phyloP scores from a whole-genome alignment of 1,140 invertebrate genomes.

The Telenomus remus region DNA sequence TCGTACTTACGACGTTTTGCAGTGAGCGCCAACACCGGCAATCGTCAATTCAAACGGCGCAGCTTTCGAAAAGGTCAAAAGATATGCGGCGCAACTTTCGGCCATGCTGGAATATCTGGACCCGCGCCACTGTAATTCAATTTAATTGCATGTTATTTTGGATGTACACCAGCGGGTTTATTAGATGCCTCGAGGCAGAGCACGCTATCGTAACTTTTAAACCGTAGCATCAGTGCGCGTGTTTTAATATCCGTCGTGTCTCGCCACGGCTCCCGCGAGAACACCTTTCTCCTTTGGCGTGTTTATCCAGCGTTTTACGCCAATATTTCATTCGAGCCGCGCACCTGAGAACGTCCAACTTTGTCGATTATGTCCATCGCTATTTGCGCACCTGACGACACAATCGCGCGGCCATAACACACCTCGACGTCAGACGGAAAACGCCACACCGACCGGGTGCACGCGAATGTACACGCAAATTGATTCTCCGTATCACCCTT shows the following conservation, averaged over 20 bases:
- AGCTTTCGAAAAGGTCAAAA: slow-evolving; percentile 48
- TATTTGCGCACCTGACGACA: slow-evolving; percentile 42
- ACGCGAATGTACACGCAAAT: slow-evolving; percentile 51
- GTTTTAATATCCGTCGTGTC: slow-evolving; percentile 59
- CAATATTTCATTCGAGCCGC: slow-evolving; percentile 32
- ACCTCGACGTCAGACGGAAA: too few relatives aligned
- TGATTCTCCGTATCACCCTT: slow-evolving; percentile 53
- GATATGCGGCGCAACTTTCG: slow-evolving; percentile 46
- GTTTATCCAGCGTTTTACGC: slow-evolving; percentile 45
- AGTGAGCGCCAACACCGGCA: slow-evolving; percentile 11
- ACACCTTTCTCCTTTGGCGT: slow-evolving; percentile 47
- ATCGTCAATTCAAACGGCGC: slow-evolving; percentile 44
- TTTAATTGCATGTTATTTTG: slow-evolving; percentile 72
- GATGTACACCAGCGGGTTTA: slow-evolving; percentile 62
- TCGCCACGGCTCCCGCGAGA: slow-evolving; percentile 53
- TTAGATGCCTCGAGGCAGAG: slow-evolving; percentile 65
- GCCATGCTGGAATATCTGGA: slow-evolving; percentile 55
- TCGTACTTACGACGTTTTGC: background rate
- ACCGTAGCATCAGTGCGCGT: slow-evolving; percentile 45
- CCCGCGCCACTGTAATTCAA: slow-evolving; percentile 64
- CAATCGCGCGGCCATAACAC: slow-evolving; percentile 19
- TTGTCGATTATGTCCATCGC: slow-evolving; percentile 49
- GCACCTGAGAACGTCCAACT: slow-evolving; percentile 8
- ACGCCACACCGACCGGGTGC: slow-evolving; percentile 22
- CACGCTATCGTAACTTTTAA: slow-evolving; percentile 60